phyloP scores from a whole-genome alignment of 2,797 vertebrate genomes.

The Chromobotia macracanthus region DNA sequence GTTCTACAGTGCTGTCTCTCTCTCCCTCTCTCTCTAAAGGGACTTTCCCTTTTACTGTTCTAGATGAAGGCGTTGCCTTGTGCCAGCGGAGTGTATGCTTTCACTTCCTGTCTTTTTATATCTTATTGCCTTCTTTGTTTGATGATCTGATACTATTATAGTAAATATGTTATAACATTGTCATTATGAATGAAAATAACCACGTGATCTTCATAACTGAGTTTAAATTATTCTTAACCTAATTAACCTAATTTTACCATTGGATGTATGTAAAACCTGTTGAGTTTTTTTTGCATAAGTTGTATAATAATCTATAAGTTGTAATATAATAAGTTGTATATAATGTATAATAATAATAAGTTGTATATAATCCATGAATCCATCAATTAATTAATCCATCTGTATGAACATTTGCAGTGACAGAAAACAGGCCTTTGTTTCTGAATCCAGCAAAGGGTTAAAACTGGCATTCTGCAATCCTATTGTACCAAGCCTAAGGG shows the following conservation, averaged over 20 bases:
- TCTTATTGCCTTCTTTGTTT: slow-evolving; percentile 30
- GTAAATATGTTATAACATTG: not conserved
- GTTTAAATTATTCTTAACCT: not conserved
- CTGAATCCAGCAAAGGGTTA: not conserved
- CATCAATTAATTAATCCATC: not conserved
- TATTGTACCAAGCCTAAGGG: not conserved
- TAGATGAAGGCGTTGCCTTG: slow-evolving; percentile 14
- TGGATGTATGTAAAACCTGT: not conserved
- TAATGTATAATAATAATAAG: too few species aligned
- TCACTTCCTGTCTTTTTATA: slow-evolving; percentile 63
- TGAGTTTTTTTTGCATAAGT: not conserved
- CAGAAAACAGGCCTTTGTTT: not conserved
- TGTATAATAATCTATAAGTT: too few species aligned
- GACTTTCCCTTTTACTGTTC: slow-evolving; percentile 33
- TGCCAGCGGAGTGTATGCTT: slow-evolving; percentile 40
- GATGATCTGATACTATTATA: slow-evolving; percentile 12
- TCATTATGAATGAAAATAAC: slow-evolving; percentile 32
- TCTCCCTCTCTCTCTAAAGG: slow-evolving; percentile 16
- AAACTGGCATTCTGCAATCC: not conserved
- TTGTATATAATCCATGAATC: not conserved
- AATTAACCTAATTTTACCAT: too few species aligned
- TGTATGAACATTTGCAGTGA: not conserved
- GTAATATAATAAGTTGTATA: too few species aligned
- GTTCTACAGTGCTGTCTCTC: slow-evolving; percentile 1
- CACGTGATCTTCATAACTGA: not conserved